Evolutionary conservation across 2,113 vertebrate genomes (phyloP), one percentile per base, ranked within the genome.

Genomic region (Alligator sinensis): DNA sequence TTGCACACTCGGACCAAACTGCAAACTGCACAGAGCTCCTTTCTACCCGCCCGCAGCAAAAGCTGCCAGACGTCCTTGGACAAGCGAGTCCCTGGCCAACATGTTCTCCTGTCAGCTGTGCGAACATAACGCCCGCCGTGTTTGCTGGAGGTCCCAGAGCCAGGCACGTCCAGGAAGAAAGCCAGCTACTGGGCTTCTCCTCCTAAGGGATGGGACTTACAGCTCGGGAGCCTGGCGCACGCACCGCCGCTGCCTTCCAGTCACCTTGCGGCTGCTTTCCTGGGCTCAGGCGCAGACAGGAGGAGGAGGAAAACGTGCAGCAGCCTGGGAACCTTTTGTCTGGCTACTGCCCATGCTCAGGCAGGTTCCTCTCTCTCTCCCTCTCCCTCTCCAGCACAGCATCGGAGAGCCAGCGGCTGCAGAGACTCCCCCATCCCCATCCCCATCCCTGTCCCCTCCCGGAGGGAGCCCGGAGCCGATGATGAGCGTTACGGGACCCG

Each of bases 51-150:
- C 47, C 47, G 47, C 47, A 9, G 47, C 34, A 34, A 34, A 34
- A 34, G 34, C 34, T 34, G 34, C 0, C 0, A 34, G 24, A 47
- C 80, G 61, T 83, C 87, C 85, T 25, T 34, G 19, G 70, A 58
- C 1, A 0, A 14, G 11, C 5, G 13, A 12, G 21, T 11, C 70
- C 70, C 27, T 2, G 0, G 9, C 0, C 0, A 64, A 68, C 22
- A 59, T 9, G 38, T n/a, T 34, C 68, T 38, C 7, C n/a, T 17
- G 16, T 10, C 12, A 74, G 13, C 18, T 17, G 15, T 9, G n/a
- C 27, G n/a, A 30, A n/a, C n/a, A 38, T 38, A 38, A 38, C 5
- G 38, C 38, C 38, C 7, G 38, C 47, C 8, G 47, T 47, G 47
- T 47, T 47, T 9, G 47, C 47, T 9, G 47, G 47, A 47, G 47